These are phyloP conservation scores for Lycaon pictus DNA, from an alignment of 2,113 vertebrate genomes.

Conservation along the genomic window DNA sequence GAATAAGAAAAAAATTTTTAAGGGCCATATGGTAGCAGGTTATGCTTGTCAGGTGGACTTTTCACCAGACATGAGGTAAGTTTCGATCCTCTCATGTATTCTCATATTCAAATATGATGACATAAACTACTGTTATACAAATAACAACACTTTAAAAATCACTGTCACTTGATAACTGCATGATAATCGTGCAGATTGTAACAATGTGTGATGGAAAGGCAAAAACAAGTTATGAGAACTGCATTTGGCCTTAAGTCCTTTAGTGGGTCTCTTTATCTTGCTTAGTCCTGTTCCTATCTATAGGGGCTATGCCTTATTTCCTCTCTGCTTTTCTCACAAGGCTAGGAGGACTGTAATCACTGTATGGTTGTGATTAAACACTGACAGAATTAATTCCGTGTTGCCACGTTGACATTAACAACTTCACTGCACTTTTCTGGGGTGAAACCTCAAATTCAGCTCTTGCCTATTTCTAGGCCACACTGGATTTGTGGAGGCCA, in stretches of 20 bases:
- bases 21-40: slow-evolving; percentile 99
- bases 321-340: slow-evolving; percentile 20
- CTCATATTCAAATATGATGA: not conserved
- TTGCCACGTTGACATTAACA: not conserved
- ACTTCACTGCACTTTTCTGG: not conserved
- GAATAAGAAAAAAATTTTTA: slow-evolving; percentile 99
- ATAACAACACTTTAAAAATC: not conserved
- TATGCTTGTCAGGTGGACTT: slow-evolving; percentile 99
- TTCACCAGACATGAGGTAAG: slow-evolving; percentile 99
- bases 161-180: not conserved
- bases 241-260: not conserved
- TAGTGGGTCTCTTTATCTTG: not conserved
- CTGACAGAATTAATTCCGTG: not conserved
- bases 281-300: not conserved
- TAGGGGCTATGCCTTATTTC: not conserved
- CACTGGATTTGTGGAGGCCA: not conserved
- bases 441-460: not conserved
- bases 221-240: slow-evolving; percentile 11
- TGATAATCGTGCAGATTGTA: not conserved
- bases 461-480: slow-evolving; percentile 17
- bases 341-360: not conserved
- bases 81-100: slow-evolving; percentile 34
- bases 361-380: not conserved
- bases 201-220: not conserved
- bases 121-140: not conserved